phyloP scores from a whole-genome alignment of 2,797 vertebrate genomes.

The Austrolebias charrua region DNA sequence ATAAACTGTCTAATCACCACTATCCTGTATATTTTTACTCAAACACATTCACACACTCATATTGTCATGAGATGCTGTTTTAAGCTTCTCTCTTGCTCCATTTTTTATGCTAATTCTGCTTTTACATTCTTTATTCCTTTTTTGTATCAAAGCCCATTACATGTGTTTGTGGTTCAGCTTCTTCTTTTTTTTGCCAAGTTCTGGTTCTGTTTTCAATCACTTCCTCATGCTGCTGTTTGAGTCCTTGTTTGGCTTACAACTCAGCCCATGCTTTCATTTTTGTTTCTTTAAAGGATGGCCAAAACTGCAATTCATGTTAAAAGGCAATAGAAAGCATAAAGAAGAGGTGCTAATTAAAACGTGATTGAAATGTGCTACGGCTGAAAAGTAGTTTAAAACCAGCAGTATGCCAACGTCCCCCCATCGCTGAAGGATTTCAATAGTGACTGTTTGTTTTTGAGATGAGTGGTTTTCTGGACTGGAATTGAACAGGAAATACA shows the following conservation, averaged over 20 bases:
- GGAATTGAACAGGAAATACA: too few species aligned
- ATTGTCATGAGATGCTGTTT: too few species aligned
- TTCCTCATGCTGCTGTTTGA: slow-evolving; percentile 27
- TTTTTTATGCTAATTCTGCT: too few species aligned
- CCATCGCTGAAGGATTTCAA: too few species aligned
- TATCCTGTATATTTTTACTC: too few species aligned
- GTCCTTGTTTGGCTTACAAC: slow-evolving; percentile 35
- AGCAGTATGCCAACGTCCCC: too few species aligned
- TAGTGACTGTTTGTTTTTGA: too few species aligned
- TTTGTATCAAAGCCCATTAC: slow-evolving; percentile 13
- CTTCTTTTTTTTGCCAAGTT: slow-evolving; percentile 19
- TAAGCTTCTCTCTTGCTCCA: neutral
- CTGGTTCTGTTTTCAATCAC: slow-evolving; percentile 34
- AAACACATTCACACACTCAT: too few species aligned
- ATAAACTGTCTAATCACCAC: too few species aligned
- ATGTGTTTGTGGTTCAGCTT: slow-evolving; percentile 15
- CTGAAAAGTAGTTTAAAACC: too few species aligned
- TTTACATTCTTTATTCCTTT: neutral
- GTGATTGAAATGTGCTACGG: neutral
- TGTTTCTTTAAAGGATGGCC: slow-evolving; percentile 13
- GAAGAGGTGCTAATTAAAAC: neutral
- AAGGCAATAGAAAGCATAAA: slow-evolving; percentile 6
- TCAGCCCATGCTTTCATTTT: slow-evolving; percentile 27
- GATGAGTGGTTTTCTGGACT: too few species aligned
- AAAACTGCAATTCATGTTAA: slow-evolving; percentile 2